These are phyloP conservation scores for Myrmecobius fasciatus DNA, from an alignment of 2,113 vertebrate species.

Conservation along the genomic window DNA sequence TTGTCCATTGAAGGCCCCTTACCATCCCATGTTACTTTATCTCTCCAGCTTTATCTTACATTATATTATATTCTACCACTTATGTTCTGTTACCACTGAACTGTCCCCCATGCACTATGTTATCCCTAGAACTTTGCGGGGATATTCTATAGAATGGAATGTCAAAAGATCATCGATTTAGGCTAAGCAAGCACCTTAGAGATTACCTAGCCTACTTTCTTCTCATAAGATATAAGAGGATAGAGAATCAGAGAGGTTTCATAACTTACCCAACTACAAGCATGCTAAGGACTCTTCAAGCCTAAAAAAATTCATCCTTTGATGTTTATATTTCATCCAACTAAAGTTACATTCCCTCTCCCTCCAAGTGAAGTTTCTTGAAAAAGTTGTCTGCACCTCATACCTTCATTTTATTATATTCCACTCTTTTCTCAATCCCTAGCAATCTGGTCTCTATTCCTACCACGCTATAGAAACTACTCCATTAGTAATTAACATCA, in stretches of 20 bases:
- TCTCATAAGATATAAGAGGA: neutral
- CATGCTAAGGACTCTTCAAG: neutral
- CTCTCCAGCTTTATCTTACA: neutral
- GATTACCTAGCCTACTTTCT: neutral
- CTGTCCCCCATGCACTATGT: neutral
- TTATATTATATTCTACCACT: neutral
- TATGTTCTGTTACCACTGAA: neutral
- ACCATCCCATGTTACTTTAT: neutral
- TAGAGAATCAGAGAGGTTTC: neutral
- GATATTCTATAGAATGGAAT: neutral
- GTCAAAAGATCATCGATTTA: neutral
- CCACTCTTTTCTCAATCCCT: neutral
- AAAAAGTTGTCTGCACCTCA: neutral
- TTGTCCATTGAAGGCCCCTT: neutral
- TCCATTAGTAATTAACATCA: neutral
- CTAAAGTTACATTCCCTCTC: neutral
- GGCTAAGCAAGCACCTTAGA: neutral
- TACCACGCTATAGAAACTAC: neutral
- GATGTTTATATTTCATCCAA: neutral
- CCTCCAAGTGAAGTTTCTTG: neutral
- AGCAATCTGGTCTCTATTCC: neutral
- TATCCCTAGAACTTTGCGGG: neutral
- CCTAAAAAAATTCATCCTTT: neutral
- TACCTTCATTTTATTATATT: neutral
- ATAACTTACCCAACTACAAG: neutral